A percentile compares a stretch with the other conserved stretches of the same genome.
These are phyloP conservation scores for Xestobium rufovillosum DNA, from an alignment of 2,888 invertebrate genomes.

Conservation along the genomic window DNA sequence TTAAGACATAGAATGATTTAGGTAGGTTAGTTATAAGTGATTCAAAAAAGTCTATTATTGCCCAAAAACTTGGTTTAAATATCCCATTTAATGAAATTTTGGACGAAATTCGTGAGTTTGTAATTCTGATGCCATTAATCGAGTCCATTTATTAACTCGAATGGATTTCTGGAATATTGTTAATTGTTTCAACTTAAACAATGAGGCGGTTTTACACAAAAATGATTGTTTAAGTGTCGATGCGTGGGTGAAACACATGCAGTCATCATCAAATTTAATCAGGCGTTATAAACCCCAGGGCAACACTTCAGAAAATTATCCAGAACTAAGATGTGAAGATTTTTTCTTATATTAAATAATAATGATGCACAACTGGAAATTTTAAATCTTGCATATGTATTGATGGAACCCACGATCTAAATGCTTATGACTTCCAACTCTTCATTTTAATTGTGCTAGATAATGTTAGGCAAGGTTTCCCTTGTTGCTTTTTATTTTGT, in stretches of 20 bases:
- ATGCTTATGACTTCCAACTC: constrained; percentile 23
- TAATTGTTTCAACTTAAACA: constrained; percentile 14
- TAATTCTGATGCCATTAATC: constrained; percentile 9
- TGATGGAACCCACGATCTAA: constrained; percentile 24
- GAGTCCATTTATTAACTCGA: constrained; percentile 18
- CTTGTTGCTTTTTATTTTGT: too few relatives aligned
- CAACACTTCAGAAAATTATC: constrained; percentile 7
- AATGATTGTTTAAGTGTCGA: constrained; percentile 21
- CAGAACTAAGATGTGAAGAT: constrained; percentile 21
- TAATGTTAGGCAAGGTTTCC: constrained; percentile 23
- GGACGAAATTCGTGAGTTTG: constrained; percentile 15
- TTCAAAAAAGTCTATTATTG: constrained; percentile 15
- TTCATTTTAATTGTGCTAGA: constrained; percentile 22
- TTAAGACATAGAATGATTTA: constrained; percentile 17
- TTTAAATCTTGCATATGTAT: constrained; percentile 23
- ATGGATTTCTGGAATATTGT: constrained; percentile 21
- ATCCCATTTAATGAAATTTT: constrained; percentile 16
- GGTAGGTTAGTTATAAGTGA: constrained; percentile 9
- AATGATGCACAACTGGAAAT: constrained; percentile 23
- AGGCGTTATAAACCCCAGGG: constrained; percentile 21
- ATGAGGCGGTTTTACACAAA: constrained; percentile 10
- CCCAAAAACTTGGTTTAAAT: constrained; percentile 19
- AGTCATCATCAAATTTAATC: constrained; percentile 6
- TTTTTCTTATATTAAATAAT: constrained; percentile 24
- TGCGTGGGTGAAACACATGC: constrained; percentile 21